Evolutionary conservation across 2,797 vertebrate species (phyloP), one percentile per base, ranked within the genome.

Genomic region (Myotis planiceps): DNA sequence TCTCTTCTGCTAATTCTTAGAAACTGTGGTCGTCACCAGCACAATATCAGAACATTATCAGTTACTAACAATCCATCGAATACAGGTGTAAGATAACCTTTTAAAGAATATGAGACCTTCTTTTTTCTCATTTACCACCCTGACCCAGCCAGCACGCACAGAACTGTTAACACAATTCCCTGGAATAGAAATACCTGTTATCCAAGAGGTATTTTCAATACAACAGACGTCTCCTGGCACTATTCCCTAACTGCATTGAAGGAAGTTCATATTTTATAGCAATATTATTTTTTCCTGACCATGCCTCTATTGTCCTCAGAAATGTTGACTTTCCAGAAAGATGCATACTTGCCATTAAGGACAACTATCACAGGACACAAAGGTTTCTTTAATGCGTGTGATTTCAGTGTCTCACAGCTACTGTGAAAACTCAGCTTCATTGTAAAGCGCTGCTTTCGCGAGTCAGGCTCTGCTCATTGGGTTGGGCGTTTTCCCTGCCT

Each of bases 381-480:
- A 69, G 95, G 55, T 95, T 96, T 96, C 81, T 95, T 95, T 97
- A 96, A 95, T 49, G 85, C 55, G 97, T 90, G 68, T 92, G 90
- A 86, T 96, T 95, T 88, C 88, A 93, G 90, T 89, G 90, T 47
- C 76, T 97, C 85, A 58, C 79, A 47, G 42, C 72, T 97, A 95
- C 97, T 63, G 71, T 71, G 80, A 83, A 92, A 96, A 96, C 58
- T 94, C 71, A 45, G 65, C 74, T 96, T 96, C 3, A 66, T 47
- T 95, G 97, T 96, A 96, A 96, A 97, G 91, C 82, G 78, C 32
- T 96, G 72, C 71, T 96, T 96, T 96, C 94, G 88, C 90, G 97
- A 98, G 89, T 92, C 96, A 96, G 88, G 47, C 45, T 96, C 69
- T 78, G 49, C 90, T 81, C 90, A 72, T 88, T 84, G 29, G 27